Evolutionary conservation across 2,888 invertebrate species (phyloP), one percentile per base, ranked within the genome.

Genomic region (Drosophila longiperda): DNA sequence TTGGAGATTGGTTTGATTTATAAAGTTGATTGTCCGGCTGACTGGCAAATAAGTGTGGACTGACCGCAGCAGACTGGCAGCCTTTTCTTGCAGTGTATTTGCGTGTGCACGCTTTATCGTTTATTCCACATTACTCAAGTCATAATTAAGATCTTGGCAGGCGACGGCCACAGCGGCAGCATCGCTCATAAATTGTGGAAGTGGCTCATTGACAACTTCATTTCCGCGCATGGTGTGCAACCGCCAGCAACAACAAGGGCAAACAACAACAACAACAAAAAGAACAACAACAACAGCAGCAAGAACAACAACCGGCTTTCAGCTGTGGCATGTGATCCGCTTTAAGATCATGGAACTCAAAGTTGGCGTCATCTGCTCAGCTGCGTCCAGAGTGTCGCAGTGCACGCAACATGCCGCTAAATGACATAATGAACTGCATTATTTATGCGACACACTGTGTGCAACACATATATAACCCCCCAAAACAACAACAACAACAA

Each of bases 351-450:
- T 73, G 70, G 38, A 78, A 71, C 68, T 75, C 66, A 45, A 57
- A 61, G 58, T 70, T 65, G 70, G 68, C 73, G 75, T 81, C 79
- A 73, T 59, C 74, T 65, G 73, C 67, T 83, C 80, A 73, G 76
- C 71, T 72, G 64, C 71, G 53, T 48, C 57, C 57, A 66, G 54
- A 40, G 33, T 62, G 63, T 62, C 49, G 73, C 66, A 78, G 69
- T 72, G 72, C 88, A 82, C 78, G 82, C 79, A 77, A 83, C 82
- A 71, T 85, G 87, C 83, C 75, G 82, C 87, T 83, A 89, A 87
- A 87, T 87, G 87, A 87, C 87, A 87, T 87, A 87, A 87, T 87
- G 87, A 87, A 87, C 87, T 87, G 89, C 87, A 89, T 89, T 87
- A 87, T 87, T 89, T 82, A 87, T 89, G 87, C 87, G 87, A 64